Evolutionary conservation across 2,888 invertebrate genomes (phyloP), one percentile per base, ranked within the genome.

Genomic region (Meteorus colon): DNA sequence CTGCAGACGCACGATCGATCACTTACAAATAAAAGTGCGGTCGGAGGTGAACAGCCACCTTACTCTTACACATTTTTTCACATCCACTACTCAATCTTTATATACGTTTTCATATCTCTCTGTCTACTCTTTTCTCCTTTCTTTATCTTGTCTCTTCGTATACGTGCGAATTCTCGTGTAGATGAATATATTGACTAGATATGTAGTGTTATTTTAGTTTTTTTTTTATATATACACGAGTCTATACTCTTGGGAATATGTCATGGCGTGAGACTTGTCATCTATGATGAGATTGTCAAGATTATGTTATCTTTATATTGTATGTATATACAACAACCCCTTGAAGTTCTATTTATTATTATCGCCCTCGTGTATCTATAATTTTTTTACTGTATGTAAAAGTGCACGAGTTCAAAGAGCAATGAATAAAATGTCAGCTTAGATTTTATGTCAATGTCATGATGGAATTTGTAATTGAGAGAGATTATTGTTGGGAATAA

Each of bases 1-100:
- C n/a, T 73, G 69, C 55, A 75, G 75, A 77, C 78, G 78, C 80
- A 78, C 80, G 78, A 79, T 80, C 78, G 78, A 80, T 80, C 78
- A 77, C 73, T 74, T 74, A 74, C 75, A 74, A 78, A 80, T 80
- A 77, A 75, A 66, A 77, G 66, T 76, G 73, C 62, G 77, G 78
- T 80, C 79, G 74, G 76, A 78, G 78, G 79, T 80, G 78, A 48
- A 48, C 48, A 48, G 48, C 48, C 48, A n/a, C 48, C 48, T 48
- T 14, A 48, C 48, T 16, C 16, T 48, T n/a, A 3, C 6, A n/a
- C n/a, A 48, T n/a, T 48, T 48, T 48, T 48, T 4, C 48, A 4
- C n/a, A n/a, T 41, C 2, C 5, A 48, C 48, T 48, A 41, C 48
- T 48, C n/a, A 3, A n/a, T 48, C 48, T 48, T 48, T n/a, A 48